Evolutionary conservation across 2,113 vertebrate genomes (phyloP), one percentile per base, ranked within the genome.

Genomic region (Corythoichthys haematopterus): DNA sequence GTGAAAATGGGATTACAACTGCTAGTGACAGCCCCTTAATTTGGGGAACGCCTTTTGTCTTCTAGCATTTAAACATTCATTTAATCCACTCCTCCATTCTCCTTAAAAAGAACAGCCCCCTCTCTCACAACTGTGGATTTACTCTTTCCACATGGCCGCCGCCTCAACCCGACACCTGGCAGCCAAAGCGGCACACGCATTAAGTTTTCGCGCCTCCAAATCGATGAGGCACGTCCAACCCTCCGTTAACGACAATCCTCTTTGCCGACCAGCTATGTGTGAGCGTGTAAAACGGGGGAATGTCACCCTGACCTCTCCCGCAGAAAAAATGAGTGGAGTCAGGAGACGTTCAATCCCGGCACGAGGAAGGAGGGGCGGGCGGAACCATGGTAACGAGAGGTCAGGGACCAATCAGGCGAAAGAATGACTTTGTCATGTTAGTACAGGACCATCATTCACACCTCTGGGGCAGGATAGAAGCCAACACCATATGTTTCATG

Each of bases 341-440:
- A 64, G 68, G 74, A 74, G 72, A 66, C 81, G 84, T 86, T 80
- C 77, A 76, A 74, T 77, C 72, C 81, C 66, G 69, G 75, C 58
- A 72, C 70, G 65, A 84, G 80, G 85, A 86, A 88, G 87, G 87
- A 83, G 83, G 86, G 86, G 68, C 74, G 74, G 68, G 72, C 56
- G 68, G 77, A 83, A 87, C 88, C 88, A 91, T 89, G 78, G 85
- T 81, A 89, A 91, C 88, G n/a, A n/a, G 79, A 46, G 78, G 66
- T 70, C 58, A 71, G 76, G 72, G 83, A 76, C 83, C 82, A 85
- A 85, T 88, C 60, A 15, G 67, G 69, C 52, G 61, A 43, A 55
- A 48, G 80, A 77, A 64, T n/a, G 58, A 46, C 68, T 58, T 48
- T 56, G 63, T 64, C 71, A 52, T 81, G 79, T 76, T 77, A n/a